Base-by-base conservation (phyloP, 1,140 invertebrate species). In the Phymastichus coffea region DNA sequence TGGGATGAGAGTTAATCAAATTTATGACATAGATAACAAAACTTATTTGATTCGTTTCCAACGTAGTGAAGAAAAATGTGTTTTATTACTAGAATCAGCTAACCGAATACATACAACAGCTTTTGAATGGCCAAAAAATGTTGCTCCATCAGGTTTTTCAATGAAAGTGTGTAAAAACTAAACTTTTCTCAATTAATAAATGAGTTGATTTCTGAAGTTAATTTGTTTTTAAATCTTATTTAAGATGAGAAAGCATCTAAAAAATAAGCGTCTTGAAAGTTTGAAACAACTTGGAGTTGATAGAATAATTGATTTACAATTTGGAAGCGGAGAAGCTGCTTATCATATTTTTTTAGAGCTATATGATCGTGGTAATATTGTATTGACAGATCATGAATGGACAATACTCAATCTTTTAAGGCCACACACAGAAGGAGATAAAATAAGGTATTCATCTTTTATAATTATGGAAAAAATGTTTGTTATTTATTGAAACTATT, bases 51-150 rank as follows among this genome's bases (percentile, higher is more conserved):
- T 99, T 62, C 88, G 92, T 66, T 82, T 99, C 19, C 89, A 92
- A 74, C 81, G 86, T 60, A 86, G 83, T 9, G 90, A 91, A 70
- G 85, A 94, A 69, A 99, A 99, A 81, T 83, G 82, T 61, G 83
- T 97, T 8, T 77, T 99, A 44, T 75, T 99, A 3, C 76, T 99
- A 3, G 98, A 99, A 83, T 99, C 96, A 7, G 97, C 95, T 1
- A 90, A 88, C 57, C 81, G 96, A 51, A 89, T 99, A 63, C 97
- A 99, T 76, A 89, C 87, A 48, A 99, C 98, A 15, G 88, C 85
- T 20, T 99, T 94, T 83, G 95, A 99, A 75, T 99, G 97, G 97
- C 95, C 96, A 1, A 99, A 99, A 83, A 96, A 96, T 86, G 85
- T 88, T 43, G 88, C 92, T 19, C 95, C 96, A 1, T 97, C 94